Evolutionary conservation across 2,797 vertebrate genomes (phyloP), one percentile per base, ranked within the genome.

Genomic region (Staurois parvus): DNA sequence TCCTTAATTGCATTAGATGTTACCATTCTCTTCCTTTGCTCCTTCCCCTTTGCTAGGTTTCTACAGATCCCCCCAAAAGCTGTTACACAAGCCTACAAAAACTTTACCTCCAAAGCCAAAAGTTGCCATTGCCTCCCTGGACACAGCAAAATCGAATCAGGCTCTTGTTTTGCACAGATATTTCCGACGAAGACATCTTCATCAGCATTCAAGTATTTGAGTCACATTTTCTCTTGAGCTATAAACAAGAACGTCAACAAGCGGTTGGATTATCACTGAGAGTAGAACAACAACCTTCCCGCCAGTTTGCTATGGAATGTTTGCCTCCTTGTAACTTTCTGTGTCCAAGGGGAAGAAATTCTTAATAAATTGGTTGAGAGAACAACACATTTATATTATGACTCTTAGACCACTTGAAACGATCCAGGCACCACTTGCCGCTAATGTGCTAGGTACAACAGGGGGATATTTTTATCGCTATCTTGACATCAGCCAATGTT

Each of bases 301-400:
- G 32, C 11, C 30, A 32, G 48, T 29, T 45, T 29, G 13, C 67
- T 10, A 9, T 45, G 17, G 13, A 52, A 72, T 21, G 21, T n/a
- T 67, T 19, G 21, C 28, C 40, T 79, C 40, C 26, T 68, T 24
- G 3, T 52, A 69, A 79, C 78, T 70, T 70, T 56, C 45, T 4
- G 42, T 67, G 10, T 70, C 66, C 45, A 26, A 67, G 67, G 78
- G 45, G 78, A 66, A 7, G 11, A 73, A 81, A 28, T 29, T 59
- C 69, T 81, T 81, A 81, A 81, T 72, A 81, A 81, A 73, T 34
- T 17, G 69, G 15, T 62, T 73, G 79, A 80, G 64, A 80, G 78
- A 80, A 80, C 37, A 70, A 69, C 29, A 79, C 45, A 80, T 80
- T 70, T 69, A 29, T 70, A 29, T 56, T 80, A 80, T 80, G 78